Conservation (phyloP, 2,888 invertebrate species). For the Zygaena filipendulae region DNA sequence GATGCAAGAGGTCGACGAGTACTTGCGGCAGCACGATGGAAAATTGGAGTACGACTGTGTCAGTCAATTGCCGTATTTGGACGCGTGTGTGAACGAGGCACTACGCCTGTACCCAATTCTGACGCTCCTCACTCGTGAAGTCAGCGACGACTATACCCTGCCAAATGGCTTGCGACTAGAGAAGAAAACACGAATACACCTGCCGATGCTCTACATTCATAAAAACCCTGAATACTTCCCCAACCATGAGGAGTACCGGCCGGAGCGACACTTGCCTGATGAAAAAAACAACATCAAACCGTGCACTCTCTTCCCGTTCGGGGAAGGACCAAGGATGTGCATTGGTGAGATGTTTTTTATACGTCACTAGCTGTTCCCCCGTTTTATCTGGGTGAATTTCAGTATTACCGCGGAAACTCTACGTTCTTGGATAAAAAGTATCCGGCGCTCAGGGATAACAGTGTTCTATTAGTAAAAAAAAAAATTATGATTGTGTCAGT, state of each 20-base stretch:
- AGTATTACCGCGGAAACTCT: slow-evolving; percentile 12
- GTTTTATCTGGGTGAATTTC: slow-evolving; percentile 11
- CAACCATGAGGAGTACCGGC: slow-evolving; percentile 33
- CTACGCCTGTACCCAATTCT: slow-evolving; percentile 40
- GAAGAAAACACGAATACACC: slow-evolving; percentile 34
- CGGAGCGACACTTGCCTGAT: slow-evolving; percentile 36
- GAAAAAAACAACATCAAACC: slow-evolving; percentile 29
- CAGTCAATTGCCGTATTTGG: slow-evolving; percentile 29
- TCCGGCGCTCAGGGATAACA: too few relatives aligned
- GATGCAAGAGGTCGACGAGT: slow-evolving; percentile 29
- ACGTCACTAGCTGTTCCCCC: slow-evolving; percentile 2
- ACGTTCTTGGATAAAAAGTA: too few relatives aligned
- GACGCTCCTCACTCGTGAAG: slow-evolving; percentile 32
- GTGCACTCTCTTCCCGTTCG: slow-evolving; percentile 43
- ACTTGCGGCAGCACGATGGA: slow-evolving; percentile 20
- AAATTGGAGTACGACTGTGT: slow-evolving; percentile 31
- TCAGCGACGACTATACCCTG: slow-evolving; percentile 33
- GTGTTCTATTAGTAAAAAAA: too few relatives aligned
- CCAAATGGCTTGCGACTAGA: slow-evolving; percentile 32
- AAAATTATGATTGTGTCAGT: too few relatives aligned
- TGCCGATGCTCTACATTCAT: slow-evolving; percentile 39
- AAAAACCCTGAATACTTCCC: slow-evolving; percentile 33
- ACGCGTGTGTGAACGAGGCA: slow-evolving; percentile 33
- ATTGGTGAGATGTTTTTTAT: slow-evolving; percentile 34
- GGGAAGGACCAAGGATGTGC: slow-evolving; percentile 43